A percentile compares a stretch with the other conserved stretches of the same genome.
Conservation (phyloP, 1,140 invertebrate species). For the Halyomorpha halys region DNA sequence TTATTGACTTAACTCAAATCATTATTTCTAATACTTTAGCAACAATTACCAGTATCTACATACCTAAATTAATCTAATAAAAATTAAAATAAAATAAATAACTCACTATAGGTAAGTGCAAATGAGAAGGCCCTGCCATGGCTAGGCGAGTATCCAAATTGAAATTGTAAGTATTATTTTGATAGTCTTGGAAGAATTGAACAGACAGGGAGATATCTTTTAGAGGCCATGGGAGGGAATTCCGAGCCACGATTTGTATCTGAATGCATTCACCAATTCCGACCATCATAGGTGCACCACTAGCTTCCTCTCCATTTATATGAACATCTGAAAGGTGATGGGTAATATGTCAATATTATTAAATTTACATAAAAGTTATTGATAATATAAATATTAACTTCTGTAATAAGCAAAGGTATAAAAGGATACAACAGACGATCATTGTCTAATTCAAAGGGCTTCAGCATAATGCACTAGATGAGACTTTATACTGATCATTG, state of each 20-base stretch:
- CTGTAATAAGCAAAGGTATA: too few species aligned
- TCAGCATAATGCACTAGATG: too few species aligned
- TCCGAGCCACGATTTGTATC: constrained; percentile 58
- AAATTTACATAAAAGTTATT: too few species aligned
- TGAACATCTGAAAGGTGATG: constrained; percentile 24
- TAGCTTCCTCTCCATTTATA: constrained; percentile 20
- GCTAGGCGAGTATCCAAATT: constrained; percentile 70
- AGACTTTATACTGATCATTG: too few species aligned
- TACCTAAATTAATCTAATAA: neutral
- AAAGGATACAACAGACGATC: too few species aligned
- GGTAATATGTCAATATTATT: neutral
- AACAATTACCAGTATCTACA: too few species aligned
- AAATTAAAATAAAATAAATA: neutral
- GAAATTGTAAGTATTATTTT: constrained; percentile 75
- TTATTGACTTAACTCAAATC: too few species aligned
- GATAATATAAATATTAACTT: too few species aligned
- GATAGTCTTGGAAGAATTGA: constrained; percentile 83
- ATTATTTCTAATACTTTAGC: too few species aligned
- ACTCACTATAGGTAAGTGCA: constrained; percentile 45
- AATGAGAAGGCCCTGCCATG: constrained; percentile 65
- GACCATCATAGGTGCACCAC: constrained; percentile 41
- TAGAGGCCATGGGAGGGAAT: constrained; percentile 57
- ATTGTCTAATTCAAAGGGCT: too few species aligned
- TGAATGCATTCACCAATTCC: constrained; percentile 62
- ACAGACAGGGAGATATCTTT: constrained; percentile 60